phyloP scores from a whole-genome alignment of 2,888 invertebrate genomes.

The Penaeus monodon region DNA sequence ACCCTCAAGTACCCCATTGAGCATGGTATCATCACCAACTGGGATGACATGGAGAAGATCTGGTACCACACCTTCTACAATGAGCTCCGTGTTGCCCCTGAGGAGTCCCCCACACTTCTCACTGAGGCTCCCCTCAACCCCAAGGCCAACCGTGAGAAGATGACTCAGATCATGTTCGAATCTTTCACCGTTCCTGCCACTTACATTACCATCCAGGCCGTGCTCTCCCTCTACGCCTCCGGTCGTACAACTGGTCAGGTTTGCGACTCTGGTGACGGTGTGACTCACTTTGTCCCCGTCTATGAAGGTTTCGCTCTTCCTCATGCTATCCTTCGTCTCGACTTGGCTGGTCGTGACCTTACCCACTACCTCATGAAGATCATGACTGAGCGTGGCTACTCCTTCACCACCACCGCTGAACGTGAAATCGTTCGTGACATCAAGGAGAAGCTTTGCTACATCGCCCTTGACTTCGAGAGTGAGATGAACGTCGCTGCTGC shows the following conservation, averaged over 20 bases:
- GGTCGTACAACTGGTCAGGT: conserved; percentile 72
- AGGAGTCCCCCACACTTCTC: conserved; percentile 77
- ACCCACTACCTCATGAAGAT: conserved; percentile 22
- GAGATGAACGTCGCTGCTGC: conserved; percentile 35
- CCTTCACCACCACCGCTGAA: conserved; percentile 15
- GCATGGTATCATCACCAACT: conserved; percentile 78
- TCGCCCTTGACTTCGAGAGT: conserved; percentile 25
- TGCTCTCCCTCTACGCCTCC: conserved; percentile 71
- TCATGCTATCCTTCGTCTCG: background rate
- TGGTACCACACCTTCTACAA: conserved; percentile 82
- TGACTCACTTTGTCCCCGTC: conserved; percentile 72
- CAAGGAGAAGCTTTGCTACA: conserved; percentile 15
- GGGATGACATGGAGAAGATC: conserved; percentile 99
- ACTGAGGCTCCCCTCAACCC: conserved; percentile 95
- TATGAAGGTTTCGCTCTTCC: conserved; percentile 68
- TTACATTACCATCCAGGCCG: conserved; percentile 73
- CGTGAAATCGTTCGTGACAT: conserved; percentile 16
- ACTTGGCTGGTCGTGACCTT: background rate
- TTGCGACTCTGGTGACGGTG: conserved; percentile 72
- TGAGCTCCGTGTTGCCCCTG: conserved; percentile 84
- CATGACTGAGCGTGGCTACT: conserved; percentile 24
- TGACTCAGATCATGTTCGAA: conserved; percentile 77
- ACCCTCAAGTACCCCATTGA: conserved; percentile 62
- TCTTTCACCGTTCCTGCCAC: conserved; percentile 71
- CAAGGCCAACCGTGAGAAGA: conserved; percentile 95